phyloP scores from a whole-genome alignment of 2,888 invertebrate genomes.

The Sinotaia quadrata region DNA sequence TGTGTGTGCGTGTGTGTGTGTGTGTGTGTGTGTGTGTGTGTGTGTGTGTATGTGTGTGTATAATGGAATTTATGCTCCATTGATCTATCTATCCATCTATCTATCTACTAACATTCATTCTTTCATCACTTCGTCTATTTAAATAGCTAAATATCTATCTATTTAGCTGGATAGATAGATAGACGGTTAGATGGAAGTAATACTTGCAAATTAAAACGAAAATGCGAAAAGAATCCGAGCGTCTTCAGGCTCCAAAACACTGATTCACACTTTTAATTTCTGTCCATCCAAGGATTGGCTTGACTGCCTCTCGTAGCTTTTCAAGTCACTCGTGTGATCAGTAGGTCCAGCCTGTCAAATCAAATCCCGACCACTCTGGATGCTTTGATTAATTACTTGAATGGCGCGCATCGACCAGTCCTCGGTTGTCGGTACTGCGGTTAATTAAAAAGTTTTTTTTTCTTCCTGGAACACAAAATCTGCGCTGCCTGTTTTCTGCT shows the following conservation, averaged over 20 bases:
- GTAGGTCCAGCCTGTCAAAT: constrained; percentile 25
- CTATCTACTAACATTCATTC: background rate
- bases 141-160: too few relatives aligned
- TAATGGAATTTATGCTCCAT: background rate
- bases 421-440: background rate
- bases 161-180: too few relatives aligned
- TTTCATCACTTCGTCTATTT: background rate
- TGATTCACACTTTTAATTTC: too few relatives aligned
- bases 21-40: constrained; percentile 2
- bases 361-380: constrained; percentile 14
- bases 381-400: constrained; percentile 27
- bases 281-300: too few relatives aligned
- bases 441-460: constrained; percentile 21
- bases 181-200: too few relatives aligned
- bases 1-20: background rate
- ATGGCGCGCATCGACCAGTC: constrained; percentile 8
- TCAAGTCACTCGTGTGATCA: too few relatives aligned
- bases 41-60: background rate
- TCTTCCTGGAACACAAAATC: constrained; percentile 5
- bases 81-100: background rate
- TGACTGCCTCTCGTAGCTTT: too few relatives aligned
- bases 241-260: too few relatives aligned
- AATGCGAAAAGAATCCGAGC: too few relatives aligned
- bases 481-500: constrained; percentile 1
- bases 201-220: too few relatives aligned